Base-by-base conservation (phyloP, 1,140 invertebrate genomes). In the Rhysida immarginata region DNA sequence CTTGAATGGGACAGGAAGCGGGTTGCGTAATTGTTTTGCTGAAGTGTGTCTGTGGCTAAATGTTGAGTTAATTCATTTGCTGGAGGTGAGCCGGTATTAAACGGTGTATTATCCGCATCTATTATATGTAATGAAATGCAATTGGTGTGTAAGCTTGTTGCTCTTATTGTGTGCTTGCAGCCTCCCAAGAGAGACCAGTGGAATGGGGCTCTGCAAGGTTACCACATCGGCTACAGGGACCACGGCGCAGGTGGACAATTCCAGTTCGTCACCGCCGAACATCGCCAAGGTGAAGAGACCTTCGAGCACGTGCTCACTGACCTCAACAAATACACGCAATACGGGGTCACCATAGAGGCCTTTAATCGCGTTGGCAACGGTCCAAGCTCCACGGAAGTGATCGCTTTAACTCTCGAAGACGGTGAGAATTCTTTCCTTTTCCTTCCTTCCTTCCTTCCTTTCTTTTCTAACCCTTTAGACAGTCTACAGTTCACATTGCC, bases 171-270 rank as follows among this genome's bases (percentile, higher is more conserved):
- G 5, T 46, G 5, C 20, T 46, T 46, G 5, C 20, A 46, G 71
- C 86, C 89, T 61, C 89, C 90, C 55, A 75, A 82, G 61, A 79
- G 83, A 48, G 83, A 88, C 58, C 83, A 89, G 63, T 94, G 88
- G 88, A 94, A 95, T 64, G 90, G 90, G 24, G 87, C 92, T 72
- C 87, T 95, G 62, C 77, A 85, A 61, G 87, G 87, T 58, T 91
- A 90, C 68, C 44, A 20, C 44, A 46, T 46, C 20, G 44, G 44
- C 18, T 46, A 46, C 21, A 8, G 44, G 44, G 18, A 46, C 18
- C 3, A 11, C 5, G 44, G 8, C 5, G 16, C 16, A 23, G 44
- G 44, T 13, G 20, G 18, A 18, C 44, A 8, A 11, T 46, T 11
- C 20, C 21, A 13, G 20, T 46, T 46, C 20, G 20, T 13, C 5